Evolutionary conservation across 2,113 vertebrate species (phyloP), one percentile per base, ranked within the genome.

Genomic region (Nothocercus julius): DNA sequence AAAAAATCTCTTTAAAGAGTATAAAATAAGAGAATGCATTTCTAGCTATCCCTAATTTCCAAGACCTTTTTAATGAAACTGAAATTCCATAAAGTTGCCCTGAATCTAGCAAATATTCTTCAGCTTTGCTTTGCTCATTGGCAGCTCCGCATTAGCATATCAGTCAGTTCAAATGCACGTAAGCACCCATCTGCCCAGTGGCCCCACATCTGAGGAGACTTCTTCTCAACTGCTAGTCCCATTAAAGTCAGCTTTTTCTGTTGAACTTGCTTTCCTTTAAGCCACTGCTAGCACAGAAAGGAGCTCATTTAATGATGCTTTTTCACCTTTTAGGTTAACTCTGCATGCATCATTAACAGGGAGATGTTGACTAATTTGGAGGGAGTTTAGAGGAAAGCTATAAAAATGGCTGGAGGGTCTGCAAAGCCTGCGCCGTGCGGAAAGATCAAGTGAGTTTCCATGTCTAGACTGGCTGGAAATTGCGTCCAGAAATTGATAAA

Each of bases 281-380:
- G 80, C 42, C 59, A 62, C 74, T 40, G 56, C 47, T 49, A 82
- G 80, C 0, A 16, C 18, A 51, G 79, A 85, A 78, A 85, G 69
- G 66, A 91, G 70, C 85, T 92, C 94, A 94, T 96, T 95, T 96
- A 93, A 70, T 42, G 94, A 32, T 81, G 88, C 73, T 90, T 94
- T 95, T 93, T 96, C 95, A 92, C 93, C 95, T 93, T 80, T 88
- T 75, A 8, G 94, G 92, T 88, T 92, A 95, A 85, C 94, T 94
- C 85, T 84, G 76, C 91, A 93, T 91, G 93, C 93, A 96, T 96
- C 96, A 95, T 96, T 97, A 97, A 56, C 82, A 76, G 85, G 68
- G 78, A 90, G 93, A 91, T 97, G 91, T 95, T 97, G 93, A 96
- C 95, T 97, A 95, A 96, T 96, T 96, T 96, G 90, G 95, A 95